Evolutionary conservation across 2,113 vertebrate species (phyloP), one percentile per base, ranked within the genome.

Genomic region (Speoplatyrhinus poulsoni): DNA sequence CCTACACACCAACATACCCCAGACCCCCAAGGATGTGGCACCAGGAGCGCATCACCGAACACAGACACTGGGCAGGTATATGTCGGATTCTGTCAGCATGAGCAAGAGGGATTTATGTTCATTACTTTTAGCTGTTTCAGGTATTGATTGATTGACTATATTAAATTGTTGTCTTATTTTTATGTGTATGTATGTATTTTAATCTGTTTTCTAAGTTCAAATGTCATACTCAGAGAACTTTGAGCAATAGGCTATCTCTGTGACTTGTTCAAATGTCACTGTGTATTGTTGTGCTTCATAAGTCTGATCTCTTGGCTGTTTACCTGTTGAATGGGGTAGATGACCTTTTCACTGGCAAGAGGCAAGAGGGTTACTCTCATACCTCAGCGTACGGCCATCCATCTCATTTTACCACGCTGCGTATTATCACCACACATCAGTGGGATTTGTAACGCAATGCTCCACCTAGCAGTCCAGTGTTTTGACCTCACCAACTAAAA

Each of bases 301-400:
- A 65, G 12, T 79, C 56, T 75, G 72, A 73, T 76, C 74, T 69
- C 41, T 41, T 7, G 65, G 26, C 67, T 81, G 75, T 79, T 83
- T 76, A 66, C 80, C 65, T 79, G 63, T 69, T 59, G 11, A 65
- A 72, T 78, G 10, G 56, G 63, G 77, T 61, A 68, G 12, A 0
- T 70, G 87, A 85, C 79, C 77, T 86, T 85, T 83, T 70, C 72
- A 62, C 65, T 47, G 46, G 53, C 3, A 1, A 19, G 36, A 60
- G 46, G 53, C 3, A 1, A 19, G 36, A 60, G 16, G 65, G 53
- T 69, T 66, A 48, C 55, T 69, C 48, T 65, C 56, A 41, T 41
- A 15, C 57, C 69, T 59, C 59, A 54, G 65, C 60, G 1, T 6
- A 41, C 19, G 64, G 62, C 32, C 4, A 13, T 72, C 49, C 7